Conservation (phyloP, 2,888 invertebrate genomes). For the Leptinotarsa juncta region DNA sequence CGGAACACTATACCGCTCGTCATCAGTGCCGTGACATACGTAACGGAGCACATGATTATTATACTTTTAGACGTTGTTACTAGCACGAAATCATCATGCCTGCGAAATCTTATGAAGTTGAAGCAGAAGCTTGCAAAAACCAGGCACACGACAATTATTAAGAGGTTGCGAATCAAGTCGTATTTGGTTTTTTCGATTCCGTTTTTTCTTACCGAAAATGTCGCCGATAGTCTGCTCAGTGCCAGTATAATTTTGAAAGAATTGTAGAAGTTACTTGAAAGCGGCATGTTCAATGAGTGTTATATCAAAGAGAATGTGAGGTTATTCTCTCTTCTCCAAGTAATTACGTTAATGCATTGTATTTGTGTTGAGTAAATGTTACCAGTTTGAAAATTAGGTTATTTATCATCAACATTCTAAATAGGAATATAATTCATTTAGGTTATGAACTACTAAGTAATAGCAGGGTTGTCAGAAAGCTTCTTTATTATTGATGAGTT, state of each 20-base stretch:
- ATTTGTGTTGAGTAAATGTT: slow-evolving; percentile 1
- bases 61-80: not conserved
- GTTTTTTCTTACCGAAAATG: not conserved
- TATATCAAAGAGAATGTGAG: not conserved
- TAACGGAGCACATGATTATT: not conserved
- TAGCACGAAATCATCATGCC: not conserved
- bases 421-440: not conserved
- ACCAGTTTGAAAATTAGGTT: not conserved
- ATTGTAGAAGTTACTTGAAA: slow-evolving; percentile 1
- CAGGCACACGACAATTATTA: not conserved
- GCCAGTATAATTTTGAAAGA: not conserved
- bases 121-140: not conserved
- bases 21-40: not conserved
- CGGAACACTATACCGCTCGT: not conserved
- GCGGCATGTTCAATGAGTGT: not conserved
- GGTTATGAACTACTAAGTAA: too few species aligned
- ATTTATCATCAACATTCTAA: not conserved
- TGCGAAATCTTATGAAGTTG: not conserved
- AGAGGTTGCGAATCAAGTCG: not conserved
- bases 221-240: not conserved
- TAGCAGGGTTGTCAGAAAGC: too few species aligned
- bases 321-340: not conserved
- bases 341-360: not conserved
- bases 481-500: too few species aligned
- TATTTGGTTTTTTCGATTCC: not conserved